Evolutionary conservation across 2,113 vertebrate genomes (phyloP), one percentile per base, ranked within the genome.

Genomic region (Equus quagga): DNA sequence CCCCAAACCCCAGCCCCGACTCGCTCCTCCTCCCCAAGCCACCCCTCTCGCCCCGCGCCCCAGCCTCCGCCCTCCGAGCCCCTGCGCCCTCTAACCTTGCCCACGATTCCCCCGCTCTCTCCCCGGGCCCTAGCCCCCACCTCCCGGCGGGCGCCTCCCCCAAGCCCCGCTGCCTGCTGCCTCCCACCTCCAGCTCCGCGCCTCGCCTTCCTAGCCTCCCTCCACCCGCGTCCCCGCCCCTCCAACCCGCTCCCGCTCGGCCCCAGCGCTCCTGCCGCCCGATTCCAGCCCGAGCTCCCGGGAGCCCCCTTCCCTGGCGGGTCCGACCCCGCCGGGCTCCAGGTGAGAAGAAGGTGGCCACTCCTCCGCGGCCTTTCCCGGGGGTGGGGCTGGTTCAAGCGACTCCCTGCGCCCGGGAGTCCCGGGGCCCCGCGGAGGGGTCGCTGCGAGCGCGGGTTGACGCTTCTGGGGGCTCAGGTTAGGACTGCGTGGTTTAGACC

Each of bases 311-410:
- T 19, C 41, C 62, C 8, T 2, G 54, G 75, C 72, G n/a, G 33
- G 46, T 51, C 62, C 6, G 31, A 90, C 8, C 49, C 75, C 0
- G 13, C 73, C 3, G 0, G 24, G 31, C 67, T 44, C n/a, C 92
- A 96, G 97, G 96, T 97, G 91, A 80, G 97, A 41, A 31, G 46
- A 75, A 28, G 26, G 36, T 19, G 3, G 36, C 75, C 95, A 95
- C 86, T 96, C 97, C 75, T n/a, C 56, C 17, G 73, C 1, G 86
- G 75, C 95, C 90, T 91, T 83, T 54, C 85, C 14, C 2, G 46
- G 80, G 79, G 62, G 82, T 17, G 83, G 75, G 36, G 64, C 84
- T 15, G 28, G 69, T 23, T 46, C 5, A 0, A 12, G 41, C 70
- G 31, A 81, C 82, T 76, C 67, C 92, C 95, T 76, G 89, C 6